Evolutionary conservation across 2,113 vertebrate species (phyloP), one percentile per base, ranked within the genome.

Genomic region (Chloebia gouldiae): DNA sequence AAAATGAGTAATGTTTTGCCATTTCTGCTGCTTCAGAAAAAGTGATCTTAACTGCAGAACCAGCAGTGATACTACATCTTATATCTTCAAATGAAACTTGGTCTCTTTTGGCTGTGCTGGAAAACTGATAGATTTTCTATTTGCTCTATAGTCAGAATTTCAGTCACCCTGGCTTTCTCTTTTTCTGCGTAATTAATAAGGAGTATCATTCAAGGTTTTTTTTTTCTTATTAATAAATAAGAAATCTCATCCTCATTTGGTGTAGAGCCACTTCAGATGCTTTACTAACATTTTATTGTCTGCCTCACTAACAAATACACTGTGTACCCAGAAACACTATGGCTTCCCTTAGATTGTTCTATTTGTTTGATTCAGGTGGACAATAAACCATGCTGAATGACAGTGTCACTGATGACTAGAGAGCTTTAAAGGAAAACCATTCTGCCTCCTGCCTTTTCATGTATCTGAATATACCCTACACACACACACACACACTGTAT

Each of bases 331-430:
- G 86, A 91, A 91, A 51, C 71, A 77, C 75, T 72, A 66, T 77
- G 84, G 54, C 81, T 94, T 95, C 78, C 78, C 44, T 93, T 79
- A 73, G 90, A 57, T 78, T 16, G 1, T 92, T 85, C 79, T 86
- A 33, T 96, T 92, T 39, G 75, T 92, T 86, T 88, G 79, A 37
- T 80, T 86, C 79, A 87, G 90, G 79, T 90, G 82, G 66, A 82
- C 90, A 96, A 71, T 95, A 88, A 93, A 94, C 64, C 68, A 83
- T 50, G 35, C 75, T 86, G 79, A 96, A 90, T 88, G 81, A 96
- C 92, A 92, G 0, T 93, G 90, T 60, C 89, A 93, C 69, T 92
- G 86, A 57, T 76, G 77, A 56, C 81, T 75, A 33, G 33, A 71
- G 27, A 86, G 50, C 81, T 91, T 73, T 85, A 63, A 90, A 94